Base-by-base conservation (phyloP, 2,888 invertebrate species). In the Apodemia mormo region DNA sequence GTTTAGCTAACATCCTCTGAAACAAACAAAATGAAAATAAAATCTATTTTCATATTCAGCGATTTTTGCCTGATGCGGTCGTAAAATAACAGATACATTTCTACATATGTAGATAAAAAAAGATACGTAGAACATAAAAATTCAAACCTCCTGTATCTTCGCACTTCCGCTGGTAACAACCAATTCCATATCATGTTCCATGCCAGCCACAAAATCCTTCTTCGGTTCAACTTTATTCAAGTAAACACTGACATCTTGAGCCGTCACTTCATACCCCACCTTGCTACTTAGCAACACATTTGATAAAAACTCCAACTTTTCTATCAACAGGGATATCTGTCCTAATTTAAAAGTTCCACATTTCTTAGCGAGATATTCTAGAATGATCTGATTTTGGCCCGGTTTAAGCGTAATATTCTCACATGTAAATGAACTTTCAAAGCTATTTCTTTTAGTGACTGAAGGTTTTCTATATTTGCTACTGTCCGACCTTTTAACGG, bases 161-260 rank as follows among this genome's bases (percentile, higher is more conserved):
- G 96, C 95, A 87, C 97, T 97, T 2, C 98, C 98, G 74, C 96
- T 96, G 0, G 95, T 95, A 22, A 98, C 94, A 61, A 95, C 95
- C 68, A 98, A 81, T 76, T 95, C 95, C 90, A 98, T 95, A 30
- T 95, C 94, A 85, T 98, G 97, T 77, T 96, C 95, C 74, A 97
- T 94, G 0, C 98, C 98, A 0, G 97, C 97, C 7, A 98, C 94
- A 65, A 98, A 90, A 78, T 97, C 96, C 74, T 96, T 96, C 85
- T 90, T 95, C 80, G 86, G 94, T 72, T 85, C 92, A 58, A 86
- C 93, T 76, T 89, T 94, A 86, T 94, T 94, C 75, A 94, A 81
- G 76, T 85, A 92, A 22, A 94, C 92, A 71, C 86, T 90, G 0
- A 93, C 85, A 1, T 93, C 93, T 72, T 93, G 90, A 0, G 94